phyloP scores from a whole-genome alignment of 2,113 vertebrate species.

The Monopterus albus region DNA sequence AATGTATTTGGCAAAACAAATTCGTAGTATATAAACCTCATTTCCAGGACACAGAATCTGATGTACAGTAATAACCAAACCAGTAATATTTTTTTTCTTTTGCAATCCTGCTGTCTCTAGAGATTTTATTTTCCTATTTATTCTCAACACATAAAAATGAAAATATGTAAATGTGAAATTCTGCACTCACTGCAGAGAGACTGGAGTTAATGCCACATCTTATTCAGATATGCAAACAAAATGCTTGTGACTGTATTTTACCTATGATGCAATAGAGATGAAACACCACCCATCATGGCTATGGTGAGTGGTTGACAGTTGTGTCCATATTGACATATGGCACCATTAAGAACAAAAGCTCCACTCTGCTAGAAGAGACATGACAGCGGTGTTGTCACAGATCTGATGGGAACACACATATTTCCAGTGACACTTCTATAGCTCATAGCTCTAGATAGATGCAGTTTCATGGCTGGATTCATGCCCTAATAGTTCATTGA shows the following conservation, averaged over 20 bases:
- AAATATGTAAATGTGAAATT: constrained; percentile 23
- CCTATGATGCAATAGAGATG: constrained; percentile 63
- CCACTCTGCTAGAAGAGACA: constrained; percentile 55
- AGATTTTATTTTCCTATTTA: constrained; percentile 11
- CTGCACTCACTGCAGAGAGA: constrained; percentile 26
- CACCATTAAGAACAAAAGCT: constrained; percentile 74
- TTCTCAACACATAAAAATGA: not conserved
- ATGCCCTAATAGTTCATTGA: constrained; percentile 78
- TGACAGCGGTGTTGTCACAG: constrained; percentile 58
- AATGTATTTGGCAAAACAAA: not conserved
- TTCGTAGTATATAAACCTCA: not conserved
- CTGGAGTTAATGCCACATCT: constrained; percentile 33
- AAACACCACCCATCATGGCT: constrained; percentile 54
- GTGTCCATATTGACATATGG: constrained; percentile 73
- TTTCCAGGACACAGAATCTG: not conserved
- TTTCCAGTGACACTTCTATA: constrained; percentile 71
- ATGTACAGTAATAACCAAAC: not conserved
- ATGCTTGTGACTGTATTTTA: constrained; percentile 38
- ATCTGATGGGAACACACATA: constrained; percentile 60
- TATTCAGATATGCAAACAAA: constrained; percentile 51
- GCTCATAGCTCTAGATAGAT: constrained; percentile 70
- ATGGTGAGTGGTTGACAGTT: constrained; percentile 72
- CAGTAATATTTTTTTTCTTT: not conserved
- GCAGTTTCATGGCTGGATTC: constrained; percentile 69
- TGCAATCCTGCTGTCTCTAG: constrained; percentile 8